A percentile compares a stretch with the other conserved stretches of the same genome.
phyloP scores from a whole-genome alignment of 2,113 vertebrate genomes.

The Paedocypris sp. region DNA sequence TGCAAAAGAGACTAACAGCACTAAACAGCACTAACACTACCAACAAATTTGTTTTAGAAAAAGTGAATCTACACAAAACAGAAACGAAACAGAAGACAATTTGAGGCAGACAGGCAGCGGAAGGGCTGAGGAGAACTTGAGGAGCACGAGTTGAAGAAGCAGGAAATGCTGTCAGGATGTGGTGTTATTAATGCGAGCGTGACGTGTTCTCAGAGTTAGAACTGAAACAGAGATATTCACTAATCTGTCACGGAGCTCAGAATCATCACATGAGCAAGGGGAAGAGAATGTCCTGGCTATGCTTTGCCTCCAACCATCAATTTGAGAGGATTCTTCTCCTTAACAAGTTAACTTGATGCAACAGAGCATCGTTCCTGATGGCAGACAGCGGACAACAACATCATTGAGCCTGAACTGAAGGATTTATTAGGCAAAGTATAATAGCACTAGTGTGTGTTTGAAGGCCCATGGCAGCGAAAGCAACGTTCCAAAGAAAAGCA shows the following conservation, averaged over 20 bases:
- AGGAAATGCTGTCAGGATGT: slow-evolving; percentile 20
- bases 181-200: neutral
- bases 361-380: slow-evolving; percentile 33
- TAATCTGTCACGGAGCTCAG: neutral
- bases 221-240: neutral
- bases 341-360: slow-evolving; percentile 37
- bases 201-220: neutral
- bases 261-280: neutral
- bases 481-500: slow-evolving; percentile 55
- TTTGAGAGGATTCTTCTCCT: slow-evolving; percentile 18
- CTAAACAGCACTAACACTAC: too few species aligned
- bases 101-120: neutral
- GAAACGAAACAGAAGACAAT: slow-evolving; percentile 24
- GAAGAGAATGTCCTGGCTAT: slow-evolving; percentile 12
- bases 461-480: slow-evolving; percentile 46
- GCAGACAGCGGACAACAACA: slow-evolving; percentile 38
- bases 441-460: slow-evolving; percentile 57
- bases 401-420: slow-evolving; percentile 48
- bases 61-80: neutral
- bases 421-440: slow-evolving; percentile 44
- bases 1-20: neutral
- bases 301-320: neutral
- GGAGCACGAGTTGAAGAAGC: slow-evolving; percentile 35
- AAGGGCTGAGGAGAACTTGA: slow-evolving; percentile 4
- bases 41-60: neutral